A percentile compares a stretch with the other conserved stretches of the same genome.
Evolutionary conservation across 2,113 vertebrate species (phyloP).

Genomic region (Melanerpes formicivorus): DNA sequence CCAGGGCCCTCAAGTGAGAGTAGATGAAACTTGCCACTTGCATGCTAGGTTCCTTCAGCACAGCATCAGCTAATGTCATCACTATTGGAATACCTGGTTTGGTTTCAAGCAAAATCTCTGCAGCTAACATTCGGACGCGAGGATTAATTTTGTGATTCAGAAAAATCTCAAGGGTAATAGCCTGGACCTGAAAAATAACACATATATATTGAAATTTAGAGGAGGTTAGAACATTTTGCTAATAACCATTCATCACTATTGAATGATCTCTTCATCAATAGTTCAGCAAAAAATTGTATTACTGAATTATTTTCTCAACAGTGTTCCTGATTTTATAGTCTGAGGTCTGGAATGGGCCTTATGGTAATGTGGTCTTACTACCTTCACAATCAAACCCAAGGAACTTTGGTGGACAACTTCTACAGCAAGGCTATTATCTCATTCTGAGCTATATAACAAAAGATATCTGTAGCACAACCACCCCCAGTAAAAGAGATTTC

Average conservation of each 20-base stretch:
- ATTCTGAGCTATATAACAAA: not conserved
- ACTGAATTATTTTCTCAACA: not conserved
- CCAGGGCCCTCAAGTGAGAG: constrained; percentile 60
- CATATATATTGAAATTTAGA: not conserved
- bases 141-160: constrained; percentile 52
- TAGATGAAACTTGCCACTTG: constrained; percentile 70
- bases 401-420: not conserved
- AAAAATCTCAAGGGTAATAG: constrained; percentile 58
- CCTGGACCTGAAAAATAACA: constrained; percentile 64
- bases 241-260: not conserved
- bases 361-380: not conserved
- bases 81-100: constrained; percentile 62
- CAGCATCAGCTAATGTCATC: constrained; percentile 43
- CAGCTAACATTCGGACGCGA: constrained; percentile 48
- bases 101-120: constrained; percentile 54
- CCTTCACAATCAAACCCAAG: not conserved
- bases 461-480: not conserved
- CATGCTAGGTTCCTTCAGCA: constrained; percentile 61
- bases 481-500: not conserved
- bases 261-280: not conserved
- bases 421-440: not conserved
- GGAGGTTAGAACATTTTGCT: not conserved
- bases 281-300: not conserved
- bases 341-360: not conserved
- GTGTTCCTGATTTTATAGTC: not conserved